Evolutionary conservation across 2,113 vertebrate species (phyloP).

Genomic region (Recurvirostra avosetta): DNA sequence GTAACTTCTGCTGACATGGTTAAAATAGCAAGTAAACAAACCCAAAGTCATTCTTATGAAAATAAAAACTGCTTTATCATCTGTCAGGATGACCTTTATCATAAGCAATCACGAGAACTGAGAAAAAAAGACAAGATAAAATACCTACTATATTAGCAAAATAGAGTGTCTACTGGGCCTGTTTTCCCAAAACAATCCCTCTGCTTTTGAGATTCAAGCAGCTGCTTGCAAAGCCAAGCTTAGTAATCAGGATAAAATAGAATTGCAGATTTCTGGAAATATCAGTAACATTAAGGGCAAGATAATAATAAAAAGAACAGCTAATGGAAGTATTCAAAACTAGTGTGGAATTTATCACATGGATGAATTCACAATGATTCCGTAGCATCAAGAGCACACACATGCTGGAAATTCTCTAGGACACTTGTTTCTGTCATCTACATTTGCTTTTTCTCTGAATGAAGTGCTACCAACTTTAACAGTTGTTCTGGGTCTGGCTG

Average conservation of each 20-base stretch:
- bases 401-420: background rate
- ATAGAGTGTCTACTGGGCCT: background rate
- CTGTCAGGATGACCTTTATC: background rate
- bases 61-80: background rate
- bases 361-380: background rate
- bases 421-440: background rate
- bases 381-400: background rate
- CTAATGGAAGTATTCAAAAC: background rate
- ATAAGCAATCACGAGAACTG: background rate
- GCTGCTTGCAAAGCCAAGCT: background rate
- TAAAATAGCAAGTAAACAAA: background rate
- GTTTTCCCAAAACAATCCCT: background rate
- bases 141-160: background rate
- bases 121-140: background rate
- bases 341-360: background rate
- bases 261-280: background rate
- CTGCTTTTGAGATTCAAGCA: background rate
- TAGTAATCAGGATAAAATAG: background rate
- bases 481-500: background rate
- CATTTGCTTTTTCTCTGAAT: background rate
- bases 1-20: background rate
- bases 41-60: background rate
- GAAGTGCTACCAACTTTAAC: background rate
- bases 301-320: background rate
- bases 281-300: background rate